Evolutionary conservation across 2,113 vertebrate species (phyloP).

Genomic region (Microtus ochrogaster): DNA sequence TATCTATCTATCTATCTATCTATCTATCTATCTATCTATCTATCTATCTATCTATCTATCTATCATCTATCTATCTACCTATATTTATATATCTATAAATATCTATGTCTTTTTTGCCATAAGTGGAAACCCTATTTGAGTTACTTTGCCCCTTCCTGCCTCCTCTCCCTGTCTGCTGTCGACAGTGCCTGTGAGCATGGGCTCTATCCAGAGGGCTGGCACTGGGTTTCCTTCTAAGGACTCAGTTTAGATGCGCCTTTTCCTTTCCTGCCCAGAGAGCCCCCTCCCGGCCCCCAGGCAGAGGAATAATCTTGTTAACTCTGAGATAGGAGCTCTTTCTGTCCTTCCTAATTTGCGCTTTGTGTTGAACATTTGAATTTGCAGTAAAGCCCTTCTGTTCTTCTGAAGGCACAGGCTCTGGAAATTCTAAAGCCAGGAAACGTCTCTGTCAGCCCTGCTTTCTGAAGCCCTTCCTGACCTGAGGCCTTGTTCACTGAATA

Average conservation of each 20-base stretch:
- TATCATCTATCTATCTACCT: too few species aligned
- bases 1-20: too few species aligned
- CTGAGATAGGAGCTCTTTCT: constrained; percentile 29
- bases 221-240: neutral
- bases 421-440: constrained; percentile 66
- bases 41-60: too few species aligned
- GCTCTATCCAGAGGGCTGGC: neutral
- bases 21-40: too few species aligned
- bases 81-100: too few species aligned
- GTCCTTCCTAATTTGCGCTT: neutral
- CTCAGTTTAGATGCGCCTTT: neutral
- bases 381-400: constrained; percentile 46
- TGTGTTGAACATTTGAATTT: constrained; percentile 45
- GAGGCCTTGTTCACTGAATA: constrained; percentile 47
- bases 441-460: neutral
- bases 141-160: neutral
- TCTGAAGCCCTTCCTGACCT: constrained; percentile 1
- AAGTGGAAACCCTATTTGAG: neutral
- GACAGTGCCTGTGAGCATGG: neutral
- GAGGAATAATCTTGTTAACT: constrained; percentile 12
- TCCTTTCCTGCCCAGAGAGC: neutral
- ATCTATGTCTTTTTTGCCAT: neutral
- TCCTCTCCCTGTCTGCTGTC: neutral
- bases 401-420: constrained; percentile 16
- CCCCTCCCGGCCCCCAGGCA: constrained; percentile 30